phyloP scores from a whole-genome alignment of 2,888 invertebrate species.

The Phengaris alcon region DNA sequence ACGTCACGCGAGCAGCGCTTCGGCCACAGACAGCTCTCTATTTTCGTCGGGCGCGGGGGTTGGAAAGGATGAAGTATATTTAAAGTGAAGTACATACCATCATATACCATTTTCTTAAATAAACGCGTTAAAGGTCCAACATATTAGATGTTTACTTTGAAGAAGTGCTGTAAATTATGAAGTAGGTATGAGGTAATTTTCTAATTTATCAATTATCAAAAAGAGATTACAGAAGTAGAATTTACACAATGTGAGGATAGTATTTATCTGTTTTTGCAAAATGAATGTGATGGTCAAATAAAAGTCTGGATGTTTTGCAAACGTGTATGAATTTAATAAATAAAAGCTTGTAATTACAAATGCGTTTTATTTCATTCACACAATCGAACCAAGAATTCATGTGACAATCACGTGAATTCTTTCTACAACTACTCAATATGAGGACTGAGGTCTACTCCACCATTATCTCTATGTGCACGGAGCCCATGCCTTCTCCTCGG shows the following conservation, averaged over 20 bases:
- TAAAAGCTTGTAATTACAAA: neutral
- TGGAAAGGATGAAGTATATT: too few relatives aligned
- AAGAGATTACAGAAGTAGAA: too few relatives aligned
- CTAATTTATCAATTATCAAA: too few relatives aligned
- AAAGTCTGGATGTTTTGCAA: too few relatives aligned
- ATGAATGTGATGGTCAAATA: too few relatives aligned
- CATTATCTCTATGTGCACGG: conserved; percentile 81
- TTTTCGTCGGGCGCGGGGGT: too few relatives aligned
- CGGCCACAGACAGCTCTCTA: too few relatives aligned
- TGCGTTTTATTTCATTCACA: conserved; percentile 16
- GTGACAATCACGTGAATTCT: neutral
- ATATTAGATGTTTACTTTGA: neutral
- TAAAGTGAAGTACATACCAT: neutral
- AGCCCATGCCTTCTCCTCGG: conserved; percentile 82
- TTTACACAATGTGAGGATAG: neutral
- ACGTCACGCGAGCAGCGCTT: too few relatives aligned
- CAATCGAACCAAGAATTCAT: neutral
- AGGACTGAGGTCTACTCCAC: conserved; percentile 61
- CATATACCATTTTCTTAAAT: neutral
- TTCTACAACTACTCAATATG: neutral
- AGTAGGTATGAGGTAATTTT: too few relatives aligned
- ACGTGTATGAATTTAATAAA: neutral
- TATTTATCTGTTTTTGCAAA: neutral
- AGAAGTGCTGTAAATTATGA: too few relatives aligned
- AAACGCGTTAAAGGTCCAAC: too few relatives aligned